phyloP scores from a whole-genome alignment of 2,888 invertebrate species.

The Agrotis clavis region DNA sequence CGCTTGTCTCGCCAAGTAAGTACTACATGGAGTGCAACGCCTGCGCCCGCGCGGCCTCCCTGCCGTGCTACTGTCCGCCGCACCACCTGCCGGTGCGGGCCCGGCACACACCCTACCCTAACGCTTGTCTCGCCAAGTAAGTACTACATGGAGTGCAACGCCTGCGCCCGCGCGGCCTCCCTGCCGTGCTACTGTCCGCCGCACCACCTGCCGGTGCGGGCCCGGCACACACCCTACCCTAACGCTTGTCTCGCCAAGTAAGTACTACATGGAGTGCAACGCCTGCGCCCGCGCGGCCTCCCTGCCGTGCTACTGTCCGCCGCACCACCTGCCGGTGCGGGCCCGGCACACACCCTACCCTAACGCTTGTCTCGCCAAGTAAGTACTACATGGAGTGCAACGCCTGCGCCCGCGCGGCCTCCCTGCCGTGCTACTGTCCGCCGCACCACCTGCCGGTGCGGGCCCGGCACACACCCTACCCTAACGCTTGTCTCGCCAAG shows the following conservation, averaged over 20 bases:
- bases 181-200: conserved; percentile 25
- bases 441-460: conserved; percentile 50
- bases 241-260: conserved; percentile 48
- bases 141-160: conserved; percentile 72
- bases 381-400: conserved; percentile 77
- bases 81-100: no score
- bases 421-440: conserved; percentile 47
- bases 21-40: no score
- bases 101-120: no score
- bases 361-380: conserved; percentile 4
- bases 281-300: conserved; percentile 75
- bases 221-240: not conserved
- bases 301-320: conserved; percentile 93
- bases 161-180: not conserved
- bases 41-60: no score
- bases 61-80: no score
- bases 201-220: conserved; percentile 13
- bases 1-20: no score
- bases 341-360: not conserved
- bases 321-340: conserved; percentile 82
- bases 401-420: conserved; percentile 68
- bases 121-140: no score
- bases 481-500: conserved; percentile 93
- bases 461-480: conserved; percentile 32
- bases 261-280: not conserved